phyloP scores from a whole-genome alignment of 2,797 vertebrate species.

The Pseudocheirus occidentalis region DNA sequence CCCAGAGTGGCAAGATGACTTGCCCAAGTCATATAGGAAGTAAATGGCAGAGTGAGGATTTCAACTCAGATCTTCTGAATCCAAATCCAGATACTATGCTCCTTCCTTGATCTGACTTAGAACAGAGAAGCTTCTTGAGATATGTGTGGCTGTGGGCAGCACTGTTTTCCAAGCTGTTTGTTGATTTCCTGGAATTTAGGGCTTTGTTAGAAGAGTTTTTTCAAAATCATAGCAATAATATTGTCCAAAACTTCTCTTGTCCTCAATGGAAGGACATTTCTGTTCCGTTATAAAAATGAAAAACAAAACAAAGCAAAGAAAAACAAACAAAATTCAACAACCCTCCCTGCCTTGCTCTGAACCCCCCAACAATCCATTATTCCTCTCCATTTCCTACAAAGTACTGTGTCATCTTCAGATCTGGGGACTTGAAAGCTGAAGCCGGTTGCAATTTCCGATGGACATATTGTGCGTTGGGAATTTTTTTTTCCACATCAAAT shows the following conservation, averaged over 20 bases:
- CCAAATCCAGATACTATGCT: neutral
- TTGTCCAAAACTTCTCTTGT: slow-evolving; percentile 16
- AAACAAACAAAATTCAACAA: neutral
- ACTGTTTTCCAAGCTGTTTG: neutral
- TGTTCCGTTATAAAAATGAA: slow-evolving; percentile 35
- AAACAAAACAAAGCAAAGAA: slow-evolving; percentile 1
- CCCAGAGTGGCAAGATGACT: neutral
- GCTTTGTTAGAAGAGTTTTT: fast-evolving
- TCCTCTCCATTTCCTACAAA: slow-evolving; percentile 61
- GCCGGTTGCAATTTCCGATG: slow-evolving; percentile 70
- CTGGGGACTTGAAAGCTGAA: slow-evolving; percentile 71
- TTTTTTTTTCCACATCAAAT: slow-evolving; percentile 77
- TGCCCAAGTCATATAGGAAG: neutral
- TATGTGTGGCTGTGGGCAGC: too few relatives aligned
- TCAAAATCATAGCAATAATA: neutral
- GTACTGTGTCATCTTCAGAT: slow-evolving; percentile 68
- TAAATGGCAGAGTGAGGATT: neutral
- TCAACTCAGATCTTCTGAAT: neutral
- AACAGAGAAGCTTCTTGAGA: neutral
- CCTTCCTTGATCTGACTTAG: neutral
- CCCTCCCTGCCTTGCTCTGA: neutral
- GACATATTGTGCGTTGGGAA: slow-evolving; percentile 64
- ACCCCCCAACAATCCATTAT: neutral
- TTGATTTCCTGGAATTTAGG: neutral
- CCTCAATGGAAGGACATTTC: neutral